These are phyloP conservation scores for Seladonia tumulorum DNA, from an alignment of 2,888 invertebrate genomes.

Conservation along the genomic window DNA sequence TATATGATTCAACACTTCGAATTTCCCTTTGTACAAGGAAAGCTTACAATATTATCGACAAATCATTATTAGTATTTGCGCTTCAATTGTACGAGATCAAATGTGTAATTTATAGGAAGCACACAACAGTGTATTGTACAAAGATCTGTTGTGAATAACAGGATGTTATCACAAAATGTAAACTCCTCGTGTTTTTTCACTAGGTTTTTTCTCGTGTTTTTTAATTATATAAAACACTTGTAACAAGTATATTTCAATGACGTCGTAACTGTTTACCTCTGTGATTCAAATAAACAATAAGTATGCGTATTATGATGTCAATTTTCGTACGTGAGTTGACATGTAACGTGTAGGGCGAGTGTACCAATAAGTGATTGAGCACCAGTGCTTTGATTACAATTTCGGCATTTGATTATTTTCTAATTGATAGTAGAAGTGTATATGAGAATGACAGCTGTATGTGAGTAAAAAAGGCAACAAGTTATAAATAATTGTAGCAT, in stretches of 20 bases:
- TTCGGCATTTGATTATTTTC: not conserved
- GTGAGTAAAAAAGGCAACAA: not conserved
- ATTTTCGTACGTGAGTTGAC: constrained; percentile 25
- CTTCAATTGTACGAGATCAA: constrained; percentile 29
- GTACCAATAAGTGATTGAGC: not conserved
- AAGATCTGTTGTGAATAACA: not conserved
- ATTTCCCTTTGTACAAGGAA: constrained; percentile 17
- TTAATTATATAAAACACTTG: constrained; percentile 38
- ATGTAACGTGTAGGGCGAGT: not conserved
- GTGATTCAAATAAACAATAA: constrained; percentile 70
- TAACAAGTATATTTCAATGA: constrained; percentile 63
- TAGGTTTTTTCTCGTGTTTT: constrained; percentile 21
- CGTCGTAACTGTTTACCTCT: constrained; percentile 68
- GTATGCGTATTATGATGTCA: constrained; percentile 35
- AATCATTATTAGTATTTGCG: constrained; percentile 33
- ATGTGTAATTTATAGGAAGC: constrained; percentile 9
- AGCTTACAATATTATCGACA: constrained; percentile 26
- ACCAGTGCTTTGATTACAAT: not conserved
- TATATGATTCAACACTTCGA: constrained; percentile 35
- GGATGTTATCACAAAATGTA: constrained; percentile 21
- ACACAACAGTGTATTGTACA: constrained; percentile 17
- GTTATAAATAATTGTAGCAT: not conserved
- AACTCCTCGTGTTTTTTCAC: constrained; percentile 23
- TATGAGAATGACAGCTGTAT: not conserved
- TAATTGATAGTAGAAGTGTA: not conserved